A percentile compares a stretch with the other conserved stretches of the same genome.
These are phyloP conservation scores for Alauda arvensis DNA, from an alignment of 2,797 vertebrate species.

Conservation along the genomic window DNA sequence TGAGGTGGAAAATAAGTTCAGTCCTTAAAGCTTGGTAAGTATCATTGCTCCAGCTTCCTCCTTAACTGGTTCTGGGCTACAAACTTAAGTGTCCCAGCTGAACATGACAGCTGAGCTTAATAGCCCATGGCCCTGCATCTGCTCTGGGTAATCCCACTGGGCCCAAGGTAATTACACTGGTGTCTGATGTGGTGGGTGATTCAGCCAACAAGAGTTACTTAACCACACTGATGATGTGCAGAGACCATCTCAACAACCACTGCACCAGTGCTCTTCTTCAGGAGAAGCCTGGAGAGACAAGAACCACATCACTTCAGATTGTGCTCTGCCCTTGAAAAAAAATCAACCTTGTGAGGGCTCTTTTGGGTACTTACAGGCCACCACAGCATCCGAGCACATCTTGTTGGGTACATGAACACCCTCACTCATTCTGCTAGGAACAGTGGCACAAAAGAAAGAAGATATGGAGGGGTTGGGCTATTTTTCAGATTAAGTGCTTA, in stretches of 20 bases:
- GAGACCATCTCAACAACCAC: not conserved
- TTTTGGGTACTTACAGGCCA: not conserved
- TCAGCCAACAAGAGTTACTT: not conserved
- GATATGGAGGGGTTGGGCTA: not conserved
- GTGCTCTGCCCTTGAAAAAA: not conserved
- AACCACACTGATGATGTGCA: not conserved
- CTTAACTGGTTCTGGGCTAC: not conserved
- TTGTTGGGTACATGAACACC: not conserved
- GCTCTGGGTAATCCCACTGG: not conserved
- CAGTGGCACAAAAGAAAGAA: not conserved
- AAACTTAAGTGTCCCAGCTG: not conserved
- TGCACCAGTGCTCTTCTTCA: not conserved
- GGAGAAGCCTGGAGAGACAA: not conserved
- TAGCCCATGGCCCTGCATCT: not conserved
- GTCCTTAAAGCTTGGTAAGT: not conserved
- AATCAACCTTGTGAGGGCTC: not conserved
- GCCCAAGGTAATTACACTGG: not conserved
- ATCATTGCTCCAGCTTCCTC: not conserved
- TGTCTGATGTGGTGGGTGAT: not conserved
- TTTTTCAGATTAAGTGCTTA: not conserved
- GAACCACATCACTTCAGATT: not conserved
- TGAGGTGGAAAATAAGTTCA: conserved; percentile 30
- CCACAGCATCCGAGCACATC: not conserved
- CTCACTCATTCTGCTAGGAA: not conserved
- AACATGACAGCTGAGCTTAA: not conserved